phyloP scores from a whole-genome alignment of 1,140 invertebrate species.

The Dufourea novaeangliae region DNA sequence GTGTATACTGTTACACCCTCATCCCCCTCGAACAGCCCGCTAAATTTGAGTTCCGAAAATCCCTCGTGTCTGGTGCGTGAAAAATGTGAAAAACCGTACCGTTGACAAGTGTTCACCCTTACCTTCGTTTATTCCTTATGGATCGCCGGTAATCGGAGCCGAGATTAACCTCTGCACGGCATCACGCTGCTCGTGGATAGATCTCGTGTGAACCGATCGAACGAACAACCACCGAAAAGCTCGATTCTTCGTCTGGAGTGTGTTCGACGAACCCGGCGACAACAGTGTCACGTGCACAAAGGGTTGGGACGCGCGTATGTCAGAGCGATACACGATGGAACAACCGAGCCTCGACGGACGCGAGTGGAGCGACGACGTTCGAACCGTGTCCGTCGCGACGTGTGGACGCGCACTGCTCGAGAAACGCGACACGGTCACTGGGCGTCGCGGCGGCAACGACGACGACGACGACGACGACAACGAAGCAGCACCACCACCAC shows the following conservation, averaged over 20 bases:
- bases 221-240: too few relatives aligned
- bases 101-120: neutral
- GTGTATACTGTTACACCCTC: too few relatives aligned
- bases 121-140: neutral
- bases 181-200: neutral
- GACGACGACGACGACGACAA: constrained; percentile 49
- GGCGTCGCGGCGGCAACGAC: constrained; percentile 57
- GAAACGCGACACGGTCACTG: constrained; percentile 37
- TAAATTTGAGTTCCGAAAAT: neutral
- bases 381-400: constrained; percentile 76
- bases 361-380: constrained; percentile 44
- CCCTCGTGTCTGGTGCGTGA: too few relatives aligned
- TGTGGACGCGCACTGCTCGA: constrained; percentile 53
- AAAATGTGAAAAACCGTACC: neutral
- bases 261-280: too few relatives aligned
- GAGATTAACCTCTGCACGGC: neutral
- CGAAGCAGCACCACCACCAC: too few relatives aligned
- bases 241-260: too few relatives aligned
- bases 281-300: constrained; percentile 46
- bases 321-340: neutral
- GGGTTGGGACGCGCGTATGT: neutral
- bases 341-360: neutral
- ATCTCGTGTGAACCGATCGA: neutral
- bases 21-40: neutral
- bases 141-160: neutral